Evolutionary conservation across 2,888 invertebrate genomes (phyloP).

Genomic region (Lasioglossum figueresi): DNA sequence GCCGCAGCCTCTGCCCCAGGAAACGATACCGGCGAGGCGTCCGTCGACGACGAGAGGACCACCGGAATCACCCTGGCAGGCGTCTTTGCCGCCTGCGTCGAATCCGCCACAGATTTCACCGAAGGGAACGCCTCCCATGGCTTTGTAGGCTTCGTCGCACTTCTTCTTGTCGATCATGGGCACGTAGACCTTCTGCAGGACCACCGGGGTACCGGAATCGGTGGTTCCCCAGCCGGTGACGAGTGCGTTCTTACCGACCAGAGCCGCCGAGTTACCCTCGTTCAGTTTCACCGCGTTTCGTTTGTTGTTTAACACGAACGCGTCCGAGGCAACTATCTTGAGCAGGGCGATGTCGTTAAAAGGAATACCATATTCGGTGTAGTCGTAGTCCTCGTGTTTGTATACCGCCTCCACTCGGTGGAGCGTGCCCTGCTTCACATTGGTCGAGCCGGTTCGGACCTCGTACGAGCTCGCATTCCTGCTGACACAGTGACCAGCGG

Average conservation of each 20-base stretch:
- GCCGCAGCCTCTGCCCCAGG: slow-evolving; percentile 86
- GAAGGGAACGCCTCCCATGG: slow-evolving; percentile 64
- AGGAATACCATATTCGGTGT: slow-evolving; percentile 39
- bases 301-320: slow-evolving; percentile 80
- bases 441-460: slow-evolving; percentile 79
- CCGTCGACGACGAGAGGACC: slow-evolving; percentile 72
- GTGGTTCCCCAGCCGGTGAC: slow-evolving; percentile 75
- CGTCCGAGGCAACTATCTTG: slow-evolving; percentile 84
- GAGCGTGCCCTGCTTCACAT: slow-evolving; percentile 71
- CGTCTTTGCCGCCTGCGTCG: slow-evolving; percentile 85
- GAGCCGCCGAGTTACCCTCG: slow-evolving; percentile 67
- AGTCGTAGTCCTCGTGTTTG: slow-evolving; percentile 53
- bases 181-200: slow-evolving; percentile 85
- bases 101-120: slow-evolving; percentile 86
- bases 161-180: slow-evolving; percentile 85
- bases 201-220: slow-evolving; percentile 23
- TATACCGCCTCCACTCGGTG: slow-evolving; percentile 48
- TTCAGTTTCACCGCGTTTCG: slow-evolving; percentile 84
- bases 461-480: neutral
- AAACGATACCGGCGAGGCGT: slow-evolving; percentile 74
- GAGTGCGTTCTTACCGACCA: slow-evolving; percentile 43
- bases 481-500: slow-evolving; percentile 86
- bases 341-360: slow-evolving; percentile 85
- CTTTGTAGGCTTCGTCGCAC: slow-evolving; percentile 84
- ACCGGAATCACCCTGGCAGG: slow-evolving; percentile 79